Base-by-base conservation (phyloP, 2,888 invertebrate genomes). In the Mimumesa dahlbomi region DNA sequence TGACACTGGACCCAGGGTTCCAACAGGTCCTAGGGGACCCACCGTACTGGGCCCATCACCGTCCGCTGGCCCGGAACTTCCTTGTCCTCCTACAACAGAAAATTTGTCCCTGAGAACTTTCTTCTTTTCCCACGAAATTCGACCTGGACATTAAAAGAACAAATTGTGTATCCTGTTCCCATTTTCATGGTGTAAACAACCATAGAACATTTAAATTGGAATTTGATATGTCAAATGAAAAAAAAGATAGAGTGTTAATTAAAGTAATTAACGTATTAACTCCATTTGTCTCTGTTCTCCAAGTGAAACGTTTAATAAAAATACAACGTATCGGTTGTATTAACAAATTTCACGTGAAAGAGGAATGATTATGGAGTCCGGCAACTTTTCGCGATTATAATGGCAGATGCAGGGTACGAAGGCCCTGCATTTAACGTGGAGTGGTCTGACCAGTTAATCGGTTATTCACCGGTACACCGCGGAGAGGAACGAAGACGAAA, bases 31-130 rank as follows among this genome's bases (percentile, higher is more conserved):
- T 16, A 87, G 2, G 0, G 86, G 86, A 22, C 87, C 85, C 3
- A 85, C 84, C 9, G 82, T 75, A 34, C 85, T 85, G 3, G 86
- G 81, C 9, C 86, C 85, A 19, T 88, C 88, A 2, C 86, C 86
- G 9, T 88, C 87, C 0, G 81, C 79, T 19, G 84, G 74, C 18
- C 77, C 82, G 2, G 79, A 69, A 16, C 49, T 75, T 6, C 75
- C 79, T 29, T 77, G 74, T 1, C 49, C 59, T n/a, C 81, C 81
- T 82, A 75, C 7, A 77, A 79, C 49, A 19, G 18, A 16, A 19
- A 42, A 9, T 19, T 16, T 0, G 4, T 7, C 16, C 3, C 42
- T 11, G 1, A 1, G 18, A 9, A 9, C 0, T 42, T 14, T 11
- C 11, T 11, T 14, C 11, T 38, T 38, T 6, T 42, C 34, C 34